These are phyloP conservation scores for Centruroides sculpturatus DNA, from an alignment of 1,140 invertebrate genomes.

Conservation along the genomic window DNA sequence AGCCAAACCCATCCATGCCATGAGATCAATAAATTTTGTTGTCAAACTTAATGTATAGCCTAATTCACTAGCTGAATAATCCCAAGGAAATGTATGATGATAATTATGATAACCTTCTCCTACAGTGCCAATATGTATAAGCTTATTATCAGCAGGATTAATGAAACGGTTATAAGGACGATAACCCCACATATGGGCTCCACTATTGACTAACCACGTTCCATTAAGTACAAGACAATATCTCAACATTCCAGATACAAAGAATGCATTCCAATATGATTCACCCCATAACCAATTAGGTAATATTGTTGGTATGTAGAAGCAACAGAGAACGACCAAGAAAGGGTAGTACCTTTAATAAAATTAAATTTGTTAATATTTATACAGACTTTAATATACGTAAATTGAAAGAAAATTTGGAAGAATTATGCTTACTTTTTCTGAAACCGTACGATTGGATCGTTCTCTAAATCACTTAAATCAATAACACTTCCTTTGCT, in stretches of 20 bases:
- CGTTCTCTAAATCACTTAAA: slow-evolving; percentile 65
- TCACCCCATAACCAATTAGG: slow-evolving; percentile 77
- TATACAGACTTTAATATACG: no score
- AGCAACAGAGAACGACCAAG: slow-evolving; percentile 65
- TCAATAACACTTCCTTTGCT: slow-evolving; percentile 74
- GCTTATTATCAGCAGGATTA: slow-evolving; percentile 31
- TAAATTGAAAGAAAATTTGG: no score
- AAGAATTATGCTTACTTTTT: slow-evolving; percentile 36
- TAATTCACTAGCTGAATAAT: slow-evolving; percentile 35
- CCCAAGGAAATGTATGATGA: slow-evolving; percentile 41
- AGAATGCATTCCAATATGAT: slow-evolving; percentile 44
- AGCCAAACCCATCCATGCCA: slow-evolving; percentile 33
- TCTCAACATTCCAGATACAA: slow-evolving; percentile 57
- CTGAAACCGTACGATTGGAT: slow-evolving; percentile 72
- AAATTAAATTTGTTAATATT: no score
- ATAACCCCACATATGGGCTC: slow-evolving; percentile 79
- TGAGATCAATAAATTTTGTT: slow-evolving; percentile 38
- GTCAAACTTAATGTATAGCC: slow-evolving; percentile 36
- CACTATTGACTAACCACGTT: slow-evolving; percentile 50
- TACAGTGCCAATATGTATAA: slow-evolving; percentile 29
- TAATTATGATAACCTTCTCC: slow-evolving; percentile 43
- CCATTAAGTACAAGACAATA: slow-evolving; percentile 38
- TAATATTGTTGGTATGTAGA: slow-evolving; percentile 65
- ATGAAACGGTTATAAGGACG: slow-evolving; percentile 66
- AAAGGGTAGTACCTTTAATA: slow-evolving; percentile 51